A percentile compares a stretch with the other conserved stretches of the same genome.
Evolutionary conservation across 2,797 vertebrate species (phyloP).

Genomic region (Enteromius thamalakanensis): DNA sequence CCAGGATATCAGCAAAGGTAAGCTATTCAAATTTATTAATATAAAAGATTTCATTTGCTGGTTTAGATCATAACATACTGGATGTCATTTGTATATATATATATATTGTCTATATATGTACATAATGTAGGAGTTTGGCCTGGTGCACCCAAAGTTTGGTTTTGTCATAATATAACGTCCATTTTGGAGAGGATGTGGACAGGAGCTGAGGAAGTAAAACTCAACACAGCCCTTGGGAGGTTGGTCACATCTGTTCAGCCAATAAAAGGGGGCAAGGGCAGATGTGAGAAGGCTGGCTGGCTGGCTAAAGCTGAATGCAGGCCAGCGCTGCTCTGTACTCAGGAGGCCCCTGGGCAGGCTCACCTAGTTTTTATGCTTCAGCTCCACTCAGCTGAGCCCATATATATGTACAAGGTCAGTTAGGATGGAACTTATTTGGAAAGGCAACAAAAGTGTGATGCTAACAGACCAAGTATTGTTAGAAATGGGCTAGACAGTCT

Average conservation of each 20-base stretch:
- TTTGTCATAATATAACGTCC: constrained; percentile 18
- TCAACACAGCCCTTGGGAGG: constrained; percentile 41
- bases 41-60: background rate
- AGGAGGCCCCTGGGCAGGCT: constrained; percentile 34
- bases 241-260: constrained; percentile 53
- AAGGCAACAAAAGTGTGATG: background rate
- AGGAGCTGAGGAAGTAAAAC: constrained; percentile 43
- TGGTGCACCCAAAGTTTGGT: constrained; percentile 6
- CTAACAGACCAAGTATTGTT: background rate
- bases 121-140: background rate
- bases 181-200: constrained; percentile 12
- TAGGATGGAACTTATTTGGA: constrained; percentile 3
- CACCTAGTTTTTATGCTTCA: constrained; percentile 31
- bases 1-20: constrained; percentile 99
- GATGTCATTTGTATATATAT: background rate
- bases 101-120: no score
- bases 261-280: constrained; percentile 48
- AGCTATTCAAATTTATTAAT: constrained; percentile 27
- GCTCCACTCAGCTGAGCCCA: constrained; percentile 34
- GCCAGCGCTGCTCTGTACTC: constrained; percentile 33
- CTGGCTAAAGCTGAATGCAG: constrained; percentile 45
- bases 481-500: background rate
- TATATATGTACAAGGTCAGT: constrained; percentile 34
- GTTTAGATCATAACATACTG: background rate
- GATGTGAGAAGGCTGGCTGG: constrained; percentile 47